Conservation (phyloP, 2,888 invertebrate species). For the Acrobasis consociella region DNA sequence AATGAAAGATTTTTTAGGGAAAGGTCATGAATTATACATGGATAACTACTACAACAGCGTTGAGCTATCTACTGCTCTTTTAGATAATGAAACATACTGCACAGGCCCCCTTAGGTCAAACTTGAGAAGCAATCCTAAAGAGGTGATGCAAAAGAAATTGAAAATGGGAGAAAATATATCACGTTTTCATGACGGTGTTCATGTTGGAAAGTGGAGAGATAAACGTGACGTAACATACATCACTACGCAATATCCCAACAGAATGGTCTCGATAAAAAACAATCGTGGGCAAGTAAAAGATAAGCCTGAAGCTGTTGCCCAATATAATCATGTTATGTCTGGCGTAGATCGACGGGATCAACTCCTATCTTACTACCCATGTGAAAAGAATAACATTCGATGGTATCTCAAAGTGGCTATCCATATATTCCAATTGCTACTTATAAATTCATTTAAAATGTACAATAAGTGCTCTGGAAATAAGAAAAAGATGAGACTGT, state of each 20-base stretch:
- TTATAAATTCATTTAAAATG: not conserved
- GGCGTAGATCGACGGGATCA: conserved; percentile 11
- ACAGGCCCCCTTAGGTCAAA: conserved; percentile 51
- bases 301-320: conserved; percentile 3
- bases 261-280: conserved; percentile 18
- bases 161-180: conserved; percentile 39
- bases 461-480: not conserved
- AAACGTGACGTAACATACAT: conserved; percentile 27
- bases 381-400: conserved; percentile 31
- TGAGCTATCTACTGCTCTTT: conserved; percentile 40
- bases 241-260: conserved; percentile 25
- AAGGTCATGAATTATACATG: conserved; percentile 46
- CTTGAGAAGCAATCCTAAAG: conserved; percentile 38
- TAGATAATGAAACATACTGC: conserved; percentile 48
- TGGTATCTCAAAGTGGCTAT: conserved; percentile 34
- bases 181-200: conserved; percentile 26
- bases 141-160: conserved; percentile 29
- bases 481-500: not conserved
- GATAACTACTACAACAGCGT: conserved; percentile 48
- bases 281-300: conserved; percentile 11
- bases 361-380: conserved; percentile 29
- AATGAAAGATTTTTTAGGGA: conserved; percentile 41
- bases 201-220: conserved; percentile 28
- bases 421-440: too few species aligned
- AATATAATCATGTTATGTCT: too few species aligned